Evolutionary conservation across 2,797 vertebrate species (phyloP), one percentile per base, ranked within the genome.

Genomic region (Tolypeutes matacus): DNA sequence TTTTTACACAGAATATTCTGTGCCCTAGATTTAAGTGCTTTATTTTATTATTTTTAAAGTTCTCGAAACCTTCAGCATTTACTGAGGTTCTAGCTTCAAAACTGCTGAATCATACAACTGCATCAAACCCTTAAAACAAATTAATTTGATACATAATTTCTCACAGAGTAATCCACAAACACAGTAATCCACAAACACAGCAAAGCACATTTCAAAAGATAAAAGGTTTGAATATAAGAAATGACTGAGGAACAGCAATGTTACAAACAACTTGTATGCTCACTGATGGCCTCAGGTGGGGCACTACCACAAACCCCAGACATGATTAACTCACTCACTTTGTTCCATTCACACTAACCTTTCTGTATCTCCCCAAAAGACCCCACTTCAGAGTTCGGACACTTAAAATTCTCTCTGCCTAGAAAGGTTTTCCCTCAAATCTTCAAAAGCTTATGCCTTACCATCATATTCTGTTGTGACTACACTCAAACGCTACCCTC

Each of bases 1-100:
- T 93, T 97, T 96, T 97, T 95, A 94, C 29, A 93, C 89, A 96
- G n/a, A n/a, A n/a, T 15, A 96, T 94, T 81, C 60, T 94, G 73
- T 94, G 93, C 91, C 49, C 86, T 67, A 29, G 34, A 90, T n/a
- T 96, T 93, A 95, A 95, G 90, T 42, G 76, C 46, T 85, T 96
- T 91, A 78, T 86, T 96, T 96, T 81, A 72, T 58, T 89, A 88
- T 96, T 95, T 85, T 84, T 93, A 72, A 95, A 89, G 49, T 84
- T 67, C 36, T 17, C 17, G 27, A 58, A 42, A 78, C 96, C 65
- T 93, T 95, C 39, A 96, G 56, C 20, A 76, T 78, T 93, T 95
- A 83, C 81, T 96, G 42, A 25, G 67, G 42, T 25, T 70, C 0
- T 51, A 53, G 82, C 67, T 73, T 98, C 58, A 89, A 95, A 97